Percentiles rank a stretch among this genome's conserved stretches.
phyloP scores from a whole-genome alignment of 2,113 vertebrate genomes.

The Pica pica region DNA sequence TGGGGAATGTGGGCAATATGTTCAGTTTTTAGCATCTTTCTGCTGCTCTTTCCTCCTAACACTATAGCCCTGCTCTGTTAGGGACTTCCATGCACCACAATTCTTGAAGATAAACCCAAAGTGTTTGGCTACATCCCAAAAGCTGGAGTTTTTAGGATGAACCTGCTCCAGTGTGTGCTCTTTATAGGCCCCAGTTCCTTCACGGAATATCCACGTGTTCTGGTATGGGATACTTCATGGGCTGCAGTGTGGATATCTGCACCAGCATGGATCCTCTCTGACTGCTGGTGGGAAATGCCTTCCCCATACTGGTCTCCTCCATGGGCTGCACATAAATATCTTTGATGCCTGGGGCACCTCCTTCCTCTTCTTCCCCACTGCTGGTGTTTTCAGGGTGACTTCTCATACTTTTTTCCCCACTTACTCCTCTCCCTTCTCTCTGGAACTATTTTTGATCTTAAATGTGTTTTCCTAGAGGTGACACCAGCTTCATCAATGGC shows the following conservation, averaged over 20 bases:
- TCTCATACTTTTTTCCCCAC: fast-evolving
- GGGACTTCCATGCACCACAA: background rate
- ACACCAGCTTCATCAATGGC: background rate
- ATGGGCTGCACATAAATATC: background rate
- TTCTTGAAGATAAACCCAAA: background rate
- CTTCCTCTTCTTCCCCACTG: fast-evolving
- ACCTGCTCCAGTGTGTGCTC: background rate
- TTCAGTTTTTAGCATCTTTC: background rate
- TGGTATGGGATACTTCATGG: background rate
- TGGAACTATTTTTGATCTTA: background rate
- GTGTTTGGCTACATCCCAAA: background rate
- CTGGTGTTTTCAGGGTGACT: background rate
- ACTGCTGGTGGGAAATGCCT: background rate
- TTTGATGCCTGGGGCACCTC: background rate
- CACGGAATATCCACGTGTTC: background rate
- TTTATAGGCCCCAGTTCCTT: background rate
- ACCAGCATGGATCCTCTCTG: background rate
- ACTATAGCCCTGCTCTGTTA: background rate
- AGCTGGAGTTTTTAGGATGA: background rate
- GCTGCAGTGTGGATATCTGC: background rate
- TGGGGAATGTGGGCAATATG: fast-evolving
- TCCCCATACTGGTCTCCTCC: background rate
- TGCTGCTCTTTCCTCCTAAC: background rate
- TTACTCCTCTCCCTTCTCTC: background rate
- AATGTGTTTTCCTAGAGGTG: background rate